Conservation (phyloP, 1,140 invertebrate genomes). For the Diploscapter pachys region DNA sequence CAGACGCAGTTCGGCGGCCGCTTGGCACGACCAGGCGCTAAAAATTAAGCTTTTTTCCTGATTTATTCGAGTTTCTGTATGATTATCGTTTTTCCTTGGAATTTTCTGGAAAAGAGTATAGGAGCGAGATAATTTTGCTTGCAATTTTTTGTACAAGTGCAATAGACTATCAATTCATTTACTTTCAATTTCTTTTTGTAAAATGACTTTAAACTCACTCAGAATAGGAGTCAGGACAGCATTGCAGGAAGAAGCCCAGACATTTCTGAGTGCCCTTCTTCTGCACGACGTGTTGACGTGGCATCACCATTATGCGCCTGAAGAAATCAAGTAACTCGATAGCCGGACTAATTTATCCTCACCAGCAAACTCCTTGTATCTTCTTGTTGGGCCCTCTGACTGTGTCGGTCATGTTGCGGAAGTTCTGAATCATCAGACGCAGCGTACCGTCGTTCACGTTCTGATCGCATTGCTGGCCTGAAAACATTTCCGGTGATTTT, state of each 20-base stretch:
- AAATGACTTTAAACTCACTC: constrained; percentile 49
- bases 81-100: background rate
- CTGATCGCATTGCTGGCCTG: too few species aligned
- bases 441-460: constrained; percentile 9
- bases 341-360: background rate
- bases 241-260: constrained; percentile 63
- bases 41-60: constrained; percentile 27
- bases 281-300: constrained; percentile 64
- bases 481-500: too few species aligned
- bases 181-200: too few species aligned
- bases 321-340: background rate
- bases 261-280: constrained; percentile 59
- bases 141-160: background rate
- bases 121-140: too few species aligned
- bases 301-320: constrained; percentile 97
- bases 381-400: constrained; percentile 7
- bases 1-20: constrained; percentile 50
- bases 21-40: constrained; percentile 57
- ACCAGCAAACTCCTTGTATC: constrained; percentile 19
- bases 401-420: constrained; percentile 18
- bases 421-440: constrained; percentile 22
- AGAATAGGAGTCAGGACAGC: constrained; percentile 63
- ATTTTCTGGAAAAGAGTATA: background rate
- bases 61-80: constrained; percentile 20
- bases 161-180: background rate